phyloP scores from a whole-genome alignment of 2,888 invertebrate species.

The Lamellibrachia columna region DNA sequence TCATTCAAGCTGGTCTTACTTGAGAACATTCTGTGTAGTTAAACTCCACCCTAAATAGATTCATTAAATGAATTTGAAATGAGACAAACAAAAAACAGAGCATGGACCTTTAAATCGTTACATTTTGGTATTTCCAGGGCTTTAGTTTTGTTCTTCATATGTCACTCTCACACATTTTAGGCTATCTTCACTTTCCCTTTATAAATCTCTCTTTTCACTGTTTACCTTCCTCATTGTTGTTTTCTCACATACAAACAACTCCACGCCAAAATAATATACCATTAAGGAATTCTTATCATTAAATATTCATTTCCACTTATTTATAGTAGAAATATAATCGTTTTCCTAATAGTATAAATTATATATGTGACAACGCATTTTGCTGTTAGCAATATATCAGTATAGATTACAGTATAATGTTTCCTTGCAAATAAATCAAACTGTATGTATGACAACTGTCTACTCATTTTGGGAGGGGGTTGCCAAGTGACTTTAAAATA shows the following conservation, averaged over 20 bases:
- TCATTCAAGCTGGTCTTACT: background rate
- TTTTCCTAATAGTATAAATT: background rate
- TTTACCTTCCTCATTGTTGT: too few species aligned
- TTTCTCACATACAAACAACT: background rate
- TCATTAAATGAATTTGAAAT: too few species aligned
- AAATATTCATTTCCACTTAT: background rate
- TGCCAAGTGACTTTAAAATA: background rate
- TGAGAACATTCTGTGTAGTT: background rate
- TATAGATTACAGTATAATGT: background rate
- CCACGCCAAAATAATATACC: background rate
- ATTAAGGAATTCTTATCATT: background rate
- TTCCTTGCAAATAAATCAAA: background rate
- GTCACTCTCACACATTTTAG: too few species aligned
- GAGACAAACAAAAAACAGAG: too few species aligned
- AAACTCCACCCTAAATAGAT: background rate
- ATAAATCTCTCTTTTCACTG: too few species aligned
- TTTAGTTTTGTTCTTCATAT: too few species aligned
- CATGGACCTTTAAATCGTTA: too few species aligned
- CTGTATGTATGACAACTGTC: background rate
- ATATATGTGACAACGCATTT: background rate
- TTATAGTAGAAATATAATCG: background rate
- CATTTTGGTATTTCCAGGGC: too few species aligned
- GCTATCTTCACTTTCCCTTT: too few species aligned
- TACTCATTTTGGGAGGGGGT: background rate
- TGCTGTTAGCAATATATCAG: background rate